These are phyloP conservation scores for Pomacea maculata DNA, from an alignment of 1,140 invertebrate species.

Conservation along the genomic window DNA sequence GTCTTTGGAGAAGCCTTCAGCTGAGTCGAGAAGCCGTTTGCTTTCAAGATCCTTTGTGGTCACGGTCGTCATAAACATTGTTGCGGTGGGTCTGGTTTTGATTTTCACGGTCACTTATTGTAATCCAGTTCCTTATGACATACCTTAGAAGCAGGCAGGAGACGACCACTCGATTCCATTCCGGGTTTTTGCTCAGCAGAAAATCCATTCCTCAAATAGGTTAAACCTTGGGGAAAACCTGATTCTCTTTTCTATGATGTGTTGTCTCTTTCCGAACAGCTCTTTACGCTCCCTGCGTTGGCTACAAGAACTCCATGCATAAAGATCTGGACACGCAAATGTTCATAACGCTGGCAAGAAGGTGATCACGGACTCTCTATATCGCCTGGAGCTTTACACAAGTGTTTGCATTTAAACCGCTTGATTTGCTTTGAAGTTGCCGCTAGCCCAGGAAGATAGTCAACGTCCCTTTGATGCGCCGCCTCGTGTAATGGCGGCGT, in stretches of 20 bases:
- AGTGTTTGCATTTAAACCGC: conserved; percentile 22
- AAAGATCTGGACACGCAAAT: conserved; percentile 14
- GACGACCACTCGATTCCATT: not conserved
- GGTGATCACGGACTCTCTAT: not conserved
- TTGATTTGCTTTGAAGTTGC: conserved; percentile 17
- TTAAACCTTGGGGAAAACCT: not conserved
- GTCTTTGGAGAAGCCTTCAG: not conserved
- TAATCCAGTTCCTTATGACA: not conserved
- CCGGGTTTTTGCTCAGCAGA: not conserved
- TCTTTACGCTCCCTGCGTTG: not conserved
- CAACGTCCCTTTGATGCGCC: conserved; percentile 6
- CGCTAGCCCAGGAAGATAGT: conserved; percentile 2
- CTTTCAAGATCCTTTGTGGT: not conserved
- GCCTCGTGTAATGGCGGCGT: not conserved
- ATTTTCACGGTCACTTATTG: not conserved
- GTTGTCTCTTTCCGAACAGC: not conserved
- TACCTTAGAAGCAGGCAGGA: not conserved
- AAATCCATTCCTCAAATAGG: not conserved
- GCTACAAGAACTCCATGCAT: not conserved
- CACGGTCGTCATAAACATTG: not conserved
- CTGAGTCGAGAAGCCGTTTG: not conserved
- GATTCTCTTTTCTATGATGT: not conserved
- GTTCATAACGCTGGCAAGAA: conserved; percentile 5
- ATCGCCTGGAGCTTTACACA: conserved; percentile 17
- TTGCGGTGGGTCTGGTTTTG: not conserved